These are phyloP conservation scores for Pheosia gnoma DNA, from an alignment of 2,888 invertebrate species.

Conservation along the genomic window DNA sequence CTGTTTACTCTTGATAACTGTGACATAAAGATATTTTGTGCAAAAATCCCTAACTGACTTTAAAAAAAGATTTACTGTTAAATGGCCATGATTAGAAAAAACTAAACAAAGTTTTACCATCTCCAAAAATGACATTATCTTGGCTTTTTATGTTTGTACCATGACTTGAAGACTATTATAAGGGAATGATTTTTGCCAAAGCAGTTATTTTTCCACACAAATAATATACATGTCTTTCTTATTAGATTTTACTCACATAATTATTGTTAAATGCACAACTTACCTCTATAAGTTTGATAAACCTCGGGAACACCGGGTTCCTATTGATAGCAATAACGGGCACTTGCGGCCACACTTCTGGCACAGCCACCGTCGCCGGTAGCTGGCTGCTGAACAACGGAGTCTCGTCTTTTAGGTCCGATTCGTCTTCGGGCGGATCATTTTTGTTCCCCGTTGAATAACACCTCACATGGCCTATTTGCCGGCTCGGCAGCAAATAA, in stretches of 20 bases:
- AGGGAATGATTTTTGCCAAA: not conserved
- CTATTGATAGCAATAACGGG: conserved; percentile 97
- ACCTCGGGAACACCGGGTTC: conserved; percentile 98
- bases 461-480: conserved; percentile 49
- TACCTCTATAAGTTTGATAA: conserved; percentile 98
- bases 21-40: too few species aligned
- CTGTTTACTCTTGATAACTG: too few species aligned
- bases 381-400: conserved; percentile 84
- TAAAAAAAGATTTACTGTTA: too few species aligned
- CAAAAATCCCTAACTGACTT: too few species aligned
- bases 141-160: not conserved
- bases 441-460: conserved; percentile 66
- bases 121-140: too few species aligned
- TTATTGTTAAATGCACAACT: conserved; percentile 9
- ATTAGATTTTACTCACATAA: too few species aligned
- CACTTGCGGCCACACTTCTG: conserved; percentile 98
- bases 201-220: too few species aligned
- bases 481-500: conserved; percentile 32
- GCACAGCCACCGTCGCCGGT: conserved; percentile 96
- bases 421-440: conserved; percentile 70
- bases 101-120: too few species aligned
- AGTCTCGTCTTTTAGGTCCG: conserved; percentile 67
- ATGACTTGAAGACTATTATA: not conserved
- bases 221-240: too few species aligned
- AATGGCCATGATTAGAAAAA: too few species aligned